Conservation (phyloP, 2,113 vertebrate genomes). For the Turdus rufiventris region DNA sequence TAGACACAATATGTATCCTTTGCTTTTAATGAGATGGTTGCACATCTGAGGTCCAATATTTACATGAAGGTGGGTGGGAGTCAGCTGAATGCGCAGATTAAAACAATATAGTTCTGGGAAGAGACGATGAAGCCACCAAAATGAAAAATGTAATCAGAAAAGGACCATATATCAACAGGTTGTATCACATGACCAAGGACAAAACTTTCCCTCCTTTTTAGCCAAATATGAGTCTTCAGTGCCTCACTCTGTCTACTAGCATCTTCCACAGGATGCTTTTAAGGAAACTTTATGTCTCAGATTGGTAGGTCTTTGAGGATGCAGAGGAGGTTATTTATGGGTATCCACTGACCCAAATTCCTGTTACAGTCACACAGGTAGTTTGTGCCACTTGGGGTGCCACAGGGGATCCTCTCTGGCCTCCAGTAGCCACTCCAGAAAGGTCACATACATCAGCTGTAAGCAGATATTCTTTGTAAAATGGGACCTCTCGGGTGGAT, state of each 20-base stretch:
- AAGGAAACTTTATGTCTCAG: neutral
- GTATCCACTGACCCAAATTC: neutral
- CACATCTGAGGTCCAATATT: constrained; percentile 1
- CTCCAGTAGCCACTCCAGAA: neutral
- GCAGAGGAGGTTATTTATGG: neutral
- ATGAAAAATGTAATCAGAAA: constrained; percentile 2
- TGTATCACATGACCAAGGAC: neutral
- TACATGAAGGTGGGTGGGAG: neutral
- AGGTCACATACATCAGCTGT: neutral
- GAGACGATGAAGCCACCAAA: neutral
- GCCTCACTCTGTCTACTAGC: neutral
- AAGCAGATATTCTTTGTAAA: neutral
- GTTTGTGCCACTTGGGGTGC: neutral
- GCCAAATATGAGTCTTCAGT: neutral
- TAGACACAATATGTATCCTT: neutral
- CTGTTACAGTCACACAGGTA: neutral
- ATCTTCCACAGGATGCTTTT: neutral
- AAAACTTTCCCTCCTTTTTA: neutral
- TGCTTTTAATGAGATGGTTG: constrained; percentile 18
- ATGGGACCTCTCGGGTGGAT: neutral
- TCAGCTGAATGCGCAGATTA: neutral
- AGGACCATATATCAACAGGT: neutral
- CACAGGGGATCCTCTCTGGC: neutral
- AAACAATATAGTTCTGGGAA: neutral
- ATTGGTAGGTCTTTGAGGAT: neutral